Conservation (phyloP, 2,113 vertebrate species). For the Melospiza melodia region DNA sequence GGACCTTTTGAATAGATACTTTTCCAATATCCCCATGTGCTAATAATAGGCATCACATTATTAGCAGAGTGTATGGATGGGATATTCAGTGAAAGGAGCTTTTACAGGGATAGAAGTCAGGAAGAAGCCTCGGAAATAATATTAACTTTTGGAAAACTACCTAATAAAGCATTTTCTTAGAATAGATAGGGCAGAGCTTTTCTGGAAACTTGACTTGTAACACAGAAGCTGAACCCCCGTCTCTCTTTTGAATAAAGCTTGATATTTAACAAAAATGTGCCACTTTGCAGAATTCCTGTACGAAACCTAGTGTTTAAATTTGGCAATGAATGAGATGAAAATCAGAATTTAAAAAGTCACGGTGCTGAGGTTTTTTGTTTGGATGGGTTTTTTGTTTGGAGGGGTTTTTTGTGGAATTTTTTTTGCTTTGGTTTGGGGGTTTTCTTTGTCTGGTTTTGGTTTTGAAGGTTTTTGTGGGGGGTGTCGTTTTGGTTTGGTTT, state of each 20-base stretch:
- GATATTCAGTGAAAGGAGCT: background rate
- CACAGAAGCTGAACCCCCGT: background rate
- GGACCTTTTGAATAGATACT: background rate
- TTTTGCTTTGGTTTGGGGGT: background rate
- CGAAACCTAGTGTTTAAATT: background rate
- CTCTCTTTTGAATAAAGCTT: background rate
- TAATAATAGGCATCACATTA: background rate
- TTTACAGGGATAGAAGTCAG: background rate
- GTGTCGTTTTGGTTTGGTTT: background rate
- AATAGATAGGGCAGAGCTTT: background rate
- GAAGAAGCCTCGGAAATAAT: background rate
- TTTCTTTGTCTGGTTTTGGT: too few species aligned
- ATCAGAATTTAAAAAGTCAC: fast-evolving
- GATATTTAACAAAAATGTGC: background rate
- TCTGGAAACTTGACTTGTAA: background rate
- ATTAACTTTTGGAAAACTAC: background rate
- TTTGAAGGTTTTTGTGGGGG: fast-evolving
- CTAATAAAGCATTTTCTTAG: background rate
- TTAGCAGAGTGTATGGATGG: background rate
- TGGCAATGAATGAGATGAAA: background rate
- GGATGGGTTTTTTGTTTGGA: background rate
- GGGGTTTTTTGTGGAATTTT: background rate
- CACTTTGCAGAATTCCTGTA: background rate
- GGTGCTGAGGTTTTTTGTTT: background rate
- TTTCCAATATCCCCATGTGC: background rate